Conservation (phyloP, 2,888 invertebrate species). For the Sturmia bella region DNA sequence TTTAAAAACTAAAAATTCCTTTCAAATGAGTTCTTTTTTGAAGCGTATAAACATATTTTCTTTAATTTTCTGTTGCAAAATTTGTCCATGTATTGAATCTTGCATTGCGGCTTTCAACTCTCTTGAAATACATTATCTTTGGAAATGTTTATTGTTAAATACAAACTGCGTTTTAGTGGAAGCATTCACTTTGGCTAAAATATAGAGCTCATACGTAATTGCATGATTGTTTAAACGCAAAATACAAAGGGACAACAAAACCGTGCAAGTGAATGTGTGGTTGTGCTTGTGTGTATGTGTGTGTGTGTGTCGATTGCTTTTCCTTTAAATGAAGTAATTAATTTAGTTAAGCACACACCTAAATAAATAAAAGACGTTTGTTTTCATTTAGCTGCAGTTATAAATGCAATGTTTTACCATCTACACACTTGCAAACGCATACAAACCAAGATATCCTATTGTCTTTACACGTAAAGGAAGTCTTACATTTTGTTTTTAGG, state of each 20-base stretch:
- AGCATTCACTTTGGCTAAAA: not conserved
- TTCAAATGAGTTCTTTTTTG: no score
- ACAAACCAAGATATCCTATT: not conserved
- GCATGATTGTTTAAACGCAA: constrained; percentile 16
- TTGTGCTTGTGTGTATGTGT: no score
- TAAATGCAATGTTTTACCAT: constrained; percentile 61
- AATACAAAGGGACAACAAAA: not conserved
- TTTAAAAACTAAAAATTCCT: not conserved
- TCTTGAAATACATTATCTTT: not conserved
- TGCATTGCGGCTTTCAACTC: no score
- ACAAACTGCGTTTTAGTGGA: not conserved
- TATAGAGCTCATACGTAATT: not conserved
- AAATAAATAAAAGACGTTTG: constrained; percentile 64
- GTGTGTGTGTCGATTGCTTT: constrained; percentile 50
- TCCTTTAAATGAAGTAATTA: constrained; percentile 72
- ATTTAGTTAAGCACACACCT: constrained; percentile 70
- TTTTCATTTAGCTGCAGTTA: constrained; percentile 67
- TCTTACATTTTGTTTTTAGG: constrained; percentile 38
- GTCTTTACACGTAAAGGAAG: constrained; percentile 52
- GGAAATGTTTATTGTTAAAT: not conserved
- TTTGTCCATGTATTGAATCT: no score
- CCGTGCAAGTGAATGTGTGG: not conserved
- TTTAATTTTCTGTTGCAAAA: not conserved
- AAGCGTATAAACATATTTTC: no score
- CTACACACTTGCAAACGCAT: constrained; percentile 16